These are phyloP conservation scores for Tetrax tetrax DNA, from an alignment of 2,113 vertebrate species.

Conservation along the genomic window DNA sequence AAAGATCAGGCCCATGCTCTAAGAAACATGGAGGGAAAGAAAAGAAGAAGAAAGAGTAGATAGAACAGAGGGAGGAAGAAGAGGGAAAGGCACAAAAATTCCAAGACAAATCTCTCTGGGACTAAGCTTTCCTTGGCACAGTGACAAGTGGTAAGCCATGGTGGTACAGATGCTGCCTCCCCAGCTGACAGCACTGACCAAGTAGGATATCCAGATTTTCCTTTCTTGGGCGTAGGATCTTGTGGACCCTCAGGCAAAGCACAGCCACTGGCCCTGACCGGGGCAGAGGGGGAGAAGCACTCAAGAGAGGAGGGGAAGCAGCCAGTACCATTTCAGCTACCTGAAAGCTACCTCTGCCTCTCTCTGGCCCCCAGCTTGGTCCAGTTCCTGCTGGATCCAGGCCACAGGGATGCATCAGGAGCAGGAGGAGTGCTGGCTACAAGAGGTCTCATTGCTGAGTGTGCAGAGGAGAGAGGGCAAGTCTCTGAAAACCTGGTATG, in stretches of 20 bases:
- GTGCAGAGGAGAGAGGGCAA: neutral
- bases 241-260: neutral
- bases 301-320: rapidly evolving
- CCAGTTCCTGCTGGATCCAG: rapidly evolving
- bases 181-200: neutral
- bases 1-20: neutral
- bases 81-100: neutral
- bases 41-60: neutral
- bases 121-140: neutral
- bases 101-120: neutral
- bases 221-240: neutral
- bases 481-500: neutral
- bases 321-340: neutral
- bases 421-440: neutral
- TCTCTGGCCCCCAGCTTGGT: neutral
- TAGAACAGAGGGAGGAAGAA: neutral
- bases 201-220: neutral
- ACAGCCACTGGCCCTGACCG: rapidly evolving
- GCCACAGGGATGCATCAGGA: neutral
- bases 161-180: neutral
- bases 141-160: neutral
- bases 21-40: neutral
- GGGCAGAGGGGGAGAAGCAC: neutral
- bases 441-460: neutral
- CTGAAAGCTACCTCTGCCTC: neutral